Evolutionary conservation across 2,113 vertebrate genomes (phyloP).

Genomic region (Scortum barcoo): DNA sequence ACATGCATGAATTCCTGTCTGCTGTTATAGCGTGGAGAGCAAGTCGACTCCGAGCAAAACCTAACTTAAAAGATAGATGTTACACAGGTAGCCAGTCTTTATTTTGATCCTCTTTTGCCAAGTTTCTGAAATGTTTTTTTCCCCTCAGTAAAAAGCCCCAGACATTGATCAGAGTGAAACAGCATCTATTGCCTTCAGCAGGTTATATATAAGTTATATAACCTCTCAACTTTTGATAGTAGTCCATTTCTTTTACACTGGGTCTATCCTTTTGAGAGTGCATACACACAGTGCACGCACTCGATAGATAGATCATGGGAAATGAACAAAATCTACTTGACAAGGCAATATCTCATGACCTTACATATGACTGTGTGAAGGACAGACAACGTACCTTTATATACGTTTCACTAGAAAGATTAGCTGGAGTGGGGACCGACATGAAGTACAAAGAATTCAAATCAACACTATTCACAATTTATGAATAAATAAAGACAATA

Average conservation of each 20-base stretch:
- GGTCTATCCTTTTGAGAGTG: neutral
- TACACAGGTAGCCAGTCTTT: slow-evolving; percentile 3
- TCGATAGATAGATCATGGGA: neutral
- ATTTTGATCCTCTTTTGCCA: slow-evolving; percentile 4
- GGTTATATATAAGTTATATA: neutral
- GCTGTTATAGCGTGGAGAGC: slow-evolving; percentile 7
- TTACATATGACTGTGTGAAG: neutral
- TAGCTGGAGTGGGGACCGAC: neutral
- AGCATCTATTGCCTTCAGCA: slow-evolving; percentile 9
- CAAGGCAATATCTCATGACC: slow-evolving; percentile 22
- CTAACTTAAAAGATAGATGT: slow-evolving; percentile 16
- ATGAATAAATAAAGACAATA: neutral
- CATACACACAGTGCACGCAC: neutral
- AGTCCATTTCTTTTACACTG: neutral
- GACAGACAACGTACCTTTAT: neutral
- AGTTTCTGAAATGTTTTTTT: slow-evolving; percentile 4
- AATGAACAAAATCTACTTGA: slow-evolving; percentile 24
- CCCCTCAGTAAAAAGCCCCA: neutral
- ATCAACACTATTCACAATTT: neutral
- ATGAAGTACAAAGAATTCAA: neutral
- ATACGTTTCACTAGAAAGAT: neutral
- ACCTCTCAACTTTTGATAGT: slow-evolving; percentile 1
- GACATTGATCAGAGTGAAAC: slow-evolving; percentile 10
- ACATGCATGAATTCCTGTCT: neutral
- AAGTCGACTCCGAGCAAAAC: neutral